A percentile compares a stretch with the other conserved stretches of the same genome.
Evolutionary conservation across 2,797 vertebrate species (phyloP).

Genomic region (Chrosomus eos): DNA sequence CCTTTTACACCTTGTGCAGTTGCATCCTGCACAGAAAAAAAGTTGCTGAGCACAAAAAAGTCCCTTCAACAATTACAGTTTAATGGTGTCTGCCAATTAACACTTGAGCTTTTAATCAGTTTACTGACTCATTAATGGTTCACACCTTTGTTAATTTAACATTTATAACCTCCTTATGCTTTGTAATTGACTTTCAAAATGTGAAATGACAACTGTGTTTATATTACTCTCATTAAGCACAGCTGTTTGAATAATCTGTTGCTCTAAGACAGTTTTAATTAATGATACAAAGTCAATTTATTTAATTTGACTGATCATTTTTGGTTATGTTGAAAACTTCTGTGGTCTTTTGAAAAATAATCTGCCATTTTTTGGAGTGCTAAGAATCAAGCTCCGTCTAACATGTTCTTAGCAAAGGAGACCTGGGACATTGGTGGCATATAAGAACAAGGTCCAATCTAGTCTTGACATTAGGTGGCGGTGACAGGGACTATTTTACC

Average conservation of each 20-base stretch:
- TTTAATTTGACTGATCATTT: conserved; percentile 15
- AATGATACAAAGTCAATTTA: conserved; percentile 31
- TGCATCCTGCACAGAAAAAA: conserved; percentile 16
- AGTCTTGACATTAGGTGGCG: neutral
- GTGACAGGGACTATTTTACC: conserved; percentile 26
- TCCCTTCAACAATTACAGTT: conserved; percentile 14
- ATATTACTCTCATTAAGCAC: conserved; percentile 46
- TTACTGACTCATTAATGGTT: conserved; percentile 49
- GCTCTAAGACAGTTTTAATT: conserved; percentile 24
- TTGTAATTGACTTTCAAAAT: conserved; percentile 49
- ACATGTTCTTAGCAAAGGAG: neutral
- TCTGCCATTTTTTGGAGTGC: conserved; percentile 17
- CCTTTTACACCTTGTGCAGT: too few species aligned
- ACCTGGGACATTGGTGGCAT: neutral
- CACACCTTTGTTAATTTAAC: conserved; percentile 49
- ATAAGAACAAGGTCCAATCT: conserved; percentile 20
- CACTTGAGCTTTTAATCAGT: conserved; percentile 51
- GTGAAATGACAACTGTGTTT: conserved; percentile 42
- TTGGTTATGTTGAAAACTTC: conserved; percentile 12
- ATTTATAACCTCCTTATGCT: conserved; percentile 51
- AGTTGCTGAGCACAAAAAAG: neutral
- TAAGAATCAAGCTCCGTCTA: neutral
- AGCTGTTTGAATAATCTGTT: conserved; percentile 32
- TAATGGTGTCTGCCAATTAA: conserved; percentile 44
- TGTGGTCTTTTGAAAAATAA: conserved; percentile 5